Evolutionary conservation across 2,797 vertebrate genomes (phyloP).

Genomic region (Microhierax caerulescens): DNA sequence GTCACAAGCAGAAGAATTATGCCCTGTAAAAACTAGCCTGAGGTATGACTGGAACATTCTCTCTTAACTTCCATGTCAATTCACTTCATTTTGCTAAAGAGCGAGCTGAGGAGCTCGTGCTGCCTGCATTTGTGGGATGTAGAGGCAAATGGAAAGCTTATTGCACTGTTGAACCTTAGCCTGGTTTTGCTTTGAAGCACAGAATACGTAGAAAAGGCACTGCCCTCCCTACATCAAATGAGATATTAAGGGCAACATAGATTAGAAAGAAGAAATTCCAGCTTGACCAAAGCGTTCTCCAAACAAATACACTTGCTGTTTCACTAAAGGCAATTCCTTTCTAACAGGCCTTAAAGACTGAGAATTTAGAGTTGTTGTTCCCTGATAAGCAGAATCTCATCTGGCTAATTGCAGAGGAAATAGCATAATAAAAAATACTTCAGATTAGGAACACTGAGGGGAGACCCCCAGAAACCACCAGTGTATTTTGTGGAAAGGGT

Average conservation of each 20-base stretch:
- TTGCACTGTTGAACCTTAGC: background rate
- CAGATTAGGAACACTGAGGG: background rate
- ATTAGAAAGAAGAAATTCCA: background rate
- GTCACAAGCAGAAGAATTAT: background rate
- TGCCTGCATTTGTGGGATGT: background rate
- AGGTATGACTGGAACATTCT: background rate
- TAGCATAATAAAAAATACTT: background rate
- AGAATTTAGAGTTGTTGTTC: background rate
- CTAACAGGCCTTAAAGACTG: background rate
- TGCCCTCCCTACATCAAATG: background rate
- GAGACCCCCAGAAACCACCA: background rate
- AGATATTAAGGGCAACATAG: background rate
- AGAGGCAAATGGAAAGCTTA: background rate
- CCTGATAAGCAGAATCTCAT: background rate
- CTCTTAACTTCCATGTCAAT: background rate
- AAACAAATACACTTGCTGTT: background rate
- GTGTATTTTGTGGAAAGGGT: background rate
- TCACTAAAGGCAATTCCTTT: background rate
- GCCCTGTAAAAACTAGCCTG: background rate
- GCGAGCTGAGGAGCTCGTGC: background rate
- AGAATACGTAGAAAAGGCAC: background rate
- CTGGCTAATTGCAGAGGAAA: background rate
- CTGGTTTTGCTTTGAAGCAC: background rate
- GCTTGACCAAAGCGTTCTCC: background rate
- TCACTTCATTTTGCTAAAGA: background rate